Percentiles rank a stretch among this genome's conserved stretches.
phyloP scores from a whole-genome alignment of 2,113 vertebrate genomes.

The Heliornis fulica region DNA sequence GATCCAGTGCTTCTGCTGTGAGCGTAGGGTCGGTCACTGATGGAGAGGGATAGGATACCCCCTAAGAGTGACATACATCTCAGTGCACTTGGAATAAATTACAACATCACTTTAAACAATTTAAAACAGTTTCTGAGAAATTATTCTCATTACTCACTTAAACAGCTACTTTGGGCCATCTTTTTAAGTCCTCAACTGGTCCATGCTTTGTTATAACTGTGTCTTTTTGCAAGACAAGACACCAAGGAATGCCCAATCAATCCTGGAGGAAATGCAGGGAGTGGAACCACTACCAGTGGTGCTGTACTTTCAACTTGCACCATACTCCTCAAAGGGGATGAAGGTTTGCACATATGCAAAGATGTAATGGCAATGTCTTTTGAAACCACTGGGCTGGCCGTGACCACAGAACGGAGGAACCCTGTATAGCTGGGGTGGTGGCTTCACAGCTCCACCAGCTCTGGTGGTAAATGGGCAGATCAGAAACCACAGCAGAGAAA shows the following conservation, averaged over 20 bases:
- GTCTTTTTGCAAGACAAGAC: not conserved
- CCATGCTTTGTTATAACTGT: not conserved
- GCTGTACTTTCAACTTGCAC: not conserved
- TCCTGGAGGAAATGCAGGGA: not conserved
- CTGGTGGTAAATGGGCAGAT: not conserved
- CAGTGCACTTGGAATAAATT: constrained; percentile 60
- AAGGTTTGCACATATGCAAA: not conserved
- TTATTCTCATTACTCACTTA: not conserved
- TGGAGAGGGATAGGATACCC: constrained; percentile 67
- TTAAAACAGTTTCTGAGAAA: not conserved
- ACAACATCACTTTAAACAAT: constrained; percentile 3
- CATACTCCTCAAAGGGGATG: not conserved
- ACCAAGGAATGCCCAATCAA: not conserved
- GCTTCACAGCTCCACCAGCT: not conserved
- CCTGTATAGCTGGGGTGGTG: not conserved
- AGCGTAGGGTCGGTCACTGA: constrained; percentile 81
- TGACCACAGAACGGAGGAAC: not conserved
- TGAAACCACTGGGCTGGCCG: not conserved
- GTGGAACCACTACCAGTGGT: not conserved
- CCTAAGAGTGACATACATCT: constrained; percentile 77
- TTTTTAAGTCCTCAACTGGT: not conserved
- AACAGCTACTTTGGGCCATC: not conserved
- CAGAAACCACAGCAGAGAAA: not conserved
- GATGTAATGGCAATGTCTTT: not conserved
- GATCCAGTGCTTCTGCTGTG: constrained; percentile 84